Conservation (phyloP, 2,888 invertebrate species). For the Dioctria linearis region DNA sequence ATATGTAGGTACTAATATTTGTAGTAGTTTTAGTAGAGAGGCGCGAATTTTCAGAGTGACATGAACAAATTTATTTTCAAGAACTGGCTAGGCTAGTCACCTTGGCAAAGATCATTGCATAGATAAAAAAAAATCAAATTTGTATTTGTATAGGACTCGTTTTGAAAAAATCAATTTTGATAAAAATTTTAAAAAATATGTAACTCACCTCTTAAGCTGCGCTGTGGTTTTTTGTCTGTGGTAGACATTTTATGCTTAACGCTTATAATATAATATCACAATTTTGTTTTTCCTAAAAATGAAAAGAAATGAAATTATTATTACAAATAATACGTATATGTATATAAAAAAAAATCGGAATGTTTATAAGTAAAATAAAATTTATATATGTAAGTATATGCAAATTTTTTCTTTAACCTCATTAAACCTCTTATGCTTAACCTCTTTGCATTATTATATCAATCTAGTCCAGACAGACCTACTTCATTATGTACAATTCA, state of each 20-base stretch:
- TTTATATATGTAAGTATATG: background rate
- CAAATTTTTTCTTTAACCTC: background rate
- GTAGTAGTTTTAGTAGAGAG: too few relatives aligned
- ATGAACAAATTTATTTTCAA: background rate
- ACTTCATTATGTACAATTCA: too few relatives aligned
- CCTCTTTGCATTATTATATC: background rate
- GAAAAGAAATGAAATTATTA: constrained; percentile 7
- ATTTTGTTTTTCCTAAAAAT: background rate
- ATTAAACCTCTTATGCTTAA: too few relatives aligned
- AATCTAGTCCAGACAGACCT: background rate
- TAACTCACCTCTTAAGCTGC: constrained; percentile 66
- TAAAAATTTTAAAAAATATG: constrained; percentile 54
- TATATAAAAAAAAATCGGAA: background rate
- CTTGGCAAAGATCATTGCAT: background rate
- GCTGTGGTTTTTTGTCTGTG: constrained; percentile 66
- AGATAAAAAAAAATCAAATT: background rate
- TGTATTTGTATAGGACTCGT: too few relatives aligned
- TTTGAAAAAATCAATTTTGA: too few relatives aligned
- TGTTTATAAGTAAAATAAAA: background rate
- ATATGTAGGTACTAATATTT: too few relatives aligned
- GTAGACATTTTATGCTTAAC: constrained; percentile 65
- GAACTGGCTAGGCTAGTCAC: background rate
- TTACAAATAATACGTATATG: constrained; percentile 11
- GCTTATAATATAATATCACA: constrained; percentile 24
- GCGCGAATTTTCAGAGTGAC: background rate